Conservation (phyloP, 2,113 vertebrate species). For the Nothocercus julius region DNA sequence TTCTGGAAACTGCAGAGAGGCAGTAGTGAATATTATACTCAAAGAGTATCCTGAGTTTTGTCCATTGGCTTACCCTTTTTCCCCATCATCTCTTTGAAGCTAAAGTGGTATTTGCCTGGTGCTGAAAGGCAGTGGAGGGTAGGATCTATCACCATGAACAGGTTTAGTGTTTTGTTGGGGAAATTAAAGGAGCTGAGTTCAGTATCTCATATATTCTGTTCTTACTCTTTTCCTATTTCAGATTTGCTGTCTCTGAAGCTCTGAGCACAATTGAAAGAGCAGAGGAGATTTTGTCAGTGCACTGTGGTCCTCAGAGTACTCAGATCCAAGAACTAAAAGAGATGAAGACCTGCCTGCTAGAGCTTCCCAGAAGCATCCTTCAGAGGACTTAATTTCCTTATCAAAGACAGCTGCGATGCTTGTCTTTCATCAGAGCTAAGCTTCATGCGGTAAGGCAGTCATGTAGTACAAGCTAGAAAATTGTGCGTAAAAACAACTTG, state of each 20-base stretch:
- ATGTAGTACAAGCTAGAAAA: constrained; percentile 34
- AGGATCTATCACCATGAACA: neutral
- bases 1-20: neutral
- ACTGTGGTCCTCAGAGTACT: constrained; percentile 77
- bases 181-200: neutral
- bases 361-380: constrained; percentile 44
- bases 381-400: constrained; percentile 39
- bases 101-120: neutral
- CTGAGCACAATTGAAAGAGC: constrained; percentile 82
- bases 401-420: constrained; percentile 1
- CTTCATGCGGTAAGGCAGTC: constrained; percentile 3
- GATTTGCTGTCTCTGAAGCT: constrained; percentile 76
- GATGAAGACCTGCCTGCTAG: constrained; percentile 86
- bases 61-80: neutral
- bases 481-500: neutral
- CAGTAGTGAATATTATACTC: neutral
- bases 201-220: neutral
- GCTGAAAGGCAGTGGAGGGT: neutral
- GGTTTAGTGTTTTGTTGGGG: neutral
- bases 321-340: constrained; percentile 86
- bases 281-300: constrained; percentile 80
- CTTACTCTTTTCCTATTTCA: constrained; percentile 35
- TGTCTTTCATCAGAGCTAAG: constrained; percentile 35
- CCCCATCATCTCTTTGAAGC: neutral
- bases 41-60: neutral